These are phyloP conservation scores for Schizothorax lantsangensis DNA, from an alignment of 2,797 vertebrate genomes.

Conservation along the genomic window DNA sequence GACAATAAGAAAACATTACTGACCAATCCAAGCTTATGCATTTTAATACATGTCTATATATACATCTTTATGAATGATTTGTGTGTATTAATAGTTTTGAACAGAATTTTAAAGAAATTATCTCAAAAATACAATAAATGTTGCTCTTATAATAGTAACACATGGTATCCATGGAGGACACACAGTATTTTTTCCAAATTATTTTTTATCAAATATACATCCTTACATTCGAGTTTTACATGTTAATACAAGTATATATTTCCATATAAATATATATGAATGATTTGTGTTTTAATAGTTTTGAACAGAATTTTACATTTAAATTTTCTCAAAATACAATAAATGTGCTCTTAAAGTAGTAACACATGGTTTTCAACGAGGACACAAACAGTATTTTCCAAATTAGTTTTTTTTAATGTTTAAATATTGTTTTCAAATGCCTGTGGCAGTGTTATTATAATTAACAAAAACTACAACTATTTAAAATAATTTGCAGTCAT, in stretches of 20 bases:
- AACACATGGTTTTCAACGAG: too few species aligned
- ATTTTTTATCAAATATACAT: background rate
- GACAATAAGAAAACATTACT: background rate
- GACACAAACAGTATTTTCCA: too few species aligned
- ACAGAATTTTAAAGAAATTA: background rate
- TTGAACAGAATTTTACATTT: background rate
- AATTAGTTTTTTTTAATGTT: background rate
- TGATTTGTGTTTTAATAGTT: too few species aligned
- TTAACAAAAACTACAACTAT: background rate
- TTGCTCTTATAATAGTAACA: background rate
- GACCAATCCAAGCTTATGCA: background rate
- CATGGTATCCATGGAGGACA: background rate
- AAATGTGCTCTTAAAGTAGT: background rate
- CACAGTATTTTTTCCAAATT: background rate
- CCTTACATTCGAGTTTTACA: background rate
- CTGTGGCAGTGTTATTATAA: background rate
- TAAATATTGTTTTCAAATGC: background rate
- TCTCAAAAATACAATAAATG: background rate
- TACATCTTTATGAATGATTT: background rate
- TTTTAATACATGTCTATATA: background rate
- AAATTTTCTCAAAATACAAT: background rate
- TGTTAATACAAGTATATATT: background rate
- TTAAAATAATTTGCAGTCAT: too few species aligned
- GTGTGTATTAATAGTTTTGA: background rate
- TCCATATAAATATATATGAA: background rate